phyloP scores from a whole-genome alignment of 2,113 vertebrate species.

The Recurvirostra avosetta region DNA sequence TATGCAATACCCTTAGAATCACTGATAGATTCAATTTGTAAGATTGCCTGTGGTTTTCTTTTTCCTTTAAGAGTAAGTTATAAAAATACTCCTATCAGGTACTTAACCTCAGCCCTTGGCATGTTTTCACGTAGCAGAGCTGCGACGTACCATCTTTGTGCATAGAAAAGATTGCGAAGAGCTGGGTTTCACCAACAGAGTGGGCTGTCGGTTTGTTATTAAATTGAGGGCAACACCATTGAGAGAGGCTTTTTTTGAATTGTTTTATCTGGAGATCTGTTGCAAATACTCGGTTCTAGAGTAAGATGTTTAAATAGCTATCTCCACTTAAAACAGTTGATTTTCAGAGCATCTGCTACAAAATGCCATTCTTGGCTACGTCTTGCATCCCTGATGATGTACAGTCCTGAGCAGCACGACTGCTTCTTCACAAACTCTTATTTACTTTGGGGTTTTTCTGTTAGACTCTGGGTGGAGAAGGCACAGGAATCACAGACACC shows the following conservation, averaged over 20 bases:
- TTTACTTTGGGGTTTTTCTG: conserved; percentile 18
- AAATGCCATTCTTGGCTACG: not conserved
- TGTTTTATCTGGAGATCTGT: conserved; percentile 16
- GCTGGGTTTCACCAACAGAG: conserved; percentile 23
- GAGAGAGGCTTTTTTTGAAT: not conserved
- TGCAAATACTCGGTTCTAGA: not conserved
- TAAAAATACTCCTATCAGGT: not conserved
- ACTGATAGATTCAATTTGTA: not conserved
- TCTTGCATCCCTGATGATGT: not conserved
- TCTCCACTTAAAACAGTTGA: not conserved
- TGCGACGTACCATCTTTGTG: not conserved
- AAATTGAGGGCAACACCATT: not conserved
- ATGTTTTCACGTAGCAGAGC: not conserved
- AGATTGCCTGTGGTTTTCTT: not conserved
- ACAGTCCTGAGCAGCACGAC: not conserved
- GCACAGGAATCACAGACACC: conserved; percentile 30
- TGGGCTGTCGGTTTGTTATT: conserved; percentile 1
- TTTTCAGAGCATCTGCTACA: conserved; percentile 34
- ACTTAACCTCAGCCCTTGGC: not conserved
- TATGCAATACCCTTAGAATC: not conserved
- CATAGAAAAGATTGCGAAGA: not conserved
- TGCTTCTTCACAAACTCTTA: conserved; percentile 11
- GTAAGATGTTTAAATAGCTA: conserved; percentile 6
- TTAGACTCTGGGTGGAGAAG: not conserved
- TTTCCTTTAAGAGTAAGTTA: not conserved